Evolutionary conservation across 2,113 vertebrate genomes (phyloP), one percentile per base, ranked within the genome.

Genomic region (Sclerurus mexicanus): DNA sequence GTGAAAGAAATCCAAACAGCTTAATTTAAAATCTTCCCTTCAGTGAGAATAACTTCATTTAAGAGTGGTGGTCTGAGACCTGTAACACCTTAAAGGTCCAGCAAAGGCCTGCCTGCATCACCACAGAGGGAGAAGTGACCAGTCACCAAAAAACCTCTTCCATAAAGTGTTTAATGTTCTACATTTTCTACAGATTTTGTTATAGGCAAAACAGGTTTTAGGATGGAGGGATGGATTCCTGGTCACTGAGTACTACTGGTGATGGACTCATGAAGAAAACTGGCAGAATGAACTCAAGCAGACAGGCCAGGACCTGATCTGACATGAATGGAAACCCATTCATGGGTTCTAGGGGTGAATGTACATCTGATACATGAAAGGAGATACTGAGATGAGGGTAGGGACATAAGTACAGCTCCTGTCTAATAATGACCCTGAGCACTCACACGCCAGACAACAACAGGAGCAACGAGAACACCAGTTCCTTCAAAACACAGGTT

Each of bases 331-430:
- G 53, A 95, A 95, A 95, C 9, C 49, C 66, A 7, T 46, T 74
- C 49, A 17, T 21, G 56, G 66, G 35, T 55, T 72, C 81, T 35
- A 69, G 50, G 37, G 75, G 49, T 85, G 53, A 87, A 37, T 4
- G 31, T 80, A 73, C 55, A 96, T 33, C 78, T 76, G 88, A 93
- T 85, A 90, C 58, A 71, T 30, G 82, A 94, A 95, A 97, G 58
- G 40, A 49, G 82, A 94, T 80, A 93, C 90, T 33, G 74, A 85
- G 58, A 63, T 0, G 0, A 82, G 20, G 40, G 28, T 4, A 67
- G 20, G 30, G 56, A 88, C 84, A 84, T 44, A 62, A 85, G 69
- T 37, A 58, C 40, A 76, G 60, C 4, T 82, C 69, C 37, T 94
- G 58, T 79, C 21, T 86, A 60, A 30, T 20, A 31, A 25, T 73